A percentile compares a stretch with the other conserved stretches of the same genome.
Conservation (phyloP, 2,888 invertebrate species). For the Oscheius sp. region DNA sequence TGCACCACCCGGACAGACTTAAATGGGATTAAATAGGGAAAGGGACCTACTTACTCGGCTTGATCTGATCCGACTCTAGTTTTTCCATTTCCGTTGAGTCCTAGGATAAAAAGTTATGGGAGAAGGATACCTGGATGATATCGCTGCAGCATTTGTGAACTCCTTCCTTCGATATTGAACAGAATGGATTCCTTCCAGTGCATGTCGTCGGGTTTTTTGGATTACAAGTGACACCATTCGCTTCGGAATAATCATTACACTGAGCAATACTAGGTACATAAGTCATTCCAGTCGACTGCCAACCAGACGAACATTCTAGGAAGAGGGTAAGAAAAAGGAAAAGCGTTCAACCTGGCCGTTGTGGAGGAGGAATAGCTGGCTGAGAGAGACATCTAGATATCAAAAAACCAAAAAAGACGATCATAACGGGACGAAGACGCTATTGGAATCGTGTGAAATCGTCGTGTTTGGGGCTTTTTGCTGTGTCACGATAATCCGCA, state of each 20-base stretch:
- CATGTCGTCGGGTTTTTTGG: conserved; percentile 55
- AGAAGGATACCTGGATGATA: conserved; percentile 42
- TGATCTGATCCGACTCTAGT: conserved; percentile 48
- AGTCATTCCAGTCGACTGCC: conserved; percentile 59
- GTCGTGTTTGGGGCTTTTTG: conserved; percentile 30
- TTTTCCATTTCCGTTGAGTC: conserved; percentile 50
- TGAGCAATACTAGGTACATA: conserved; percentile 54
- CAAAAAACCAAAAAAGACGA: not conserved
- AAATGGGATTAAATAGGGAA: not conserved
- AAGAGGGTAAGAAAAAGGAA: not conserved
- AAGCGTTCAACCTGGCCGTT: conserved; percentile 42
- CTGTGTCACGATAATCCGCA: conserved; percentile 25
- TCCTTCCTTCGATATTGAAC: conserved; percentile 45
- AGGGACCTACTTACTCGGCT: conserved; percentile 42
- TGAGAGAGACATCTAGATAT: conserved; percentile 34
- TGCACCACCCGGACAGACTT: conserved; percentile 58
- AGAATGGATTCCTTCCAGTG: conserved; percentile 62
- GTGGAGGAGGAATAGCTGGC: conserved; percentile 50
- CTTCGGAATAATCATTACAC: conserved; percentile 50
- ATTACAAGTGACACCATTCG: conserved; percentile 49
- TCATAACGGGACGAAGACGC: not conserved
- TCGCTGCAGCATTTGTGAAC: conserved; percentile 59
- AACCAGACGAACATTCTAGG: conserved; percentile 53
- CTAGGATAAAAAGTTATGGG: not conserved
- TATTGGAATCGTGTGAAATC: conserved; percentile 6